A percentile compares a stretch with the other conserved stretches of the same genome.
Evolutionary conservation across 2,113 vertebrate genomes (phyloP).

Genomic region (Clarias magur): DNA sequence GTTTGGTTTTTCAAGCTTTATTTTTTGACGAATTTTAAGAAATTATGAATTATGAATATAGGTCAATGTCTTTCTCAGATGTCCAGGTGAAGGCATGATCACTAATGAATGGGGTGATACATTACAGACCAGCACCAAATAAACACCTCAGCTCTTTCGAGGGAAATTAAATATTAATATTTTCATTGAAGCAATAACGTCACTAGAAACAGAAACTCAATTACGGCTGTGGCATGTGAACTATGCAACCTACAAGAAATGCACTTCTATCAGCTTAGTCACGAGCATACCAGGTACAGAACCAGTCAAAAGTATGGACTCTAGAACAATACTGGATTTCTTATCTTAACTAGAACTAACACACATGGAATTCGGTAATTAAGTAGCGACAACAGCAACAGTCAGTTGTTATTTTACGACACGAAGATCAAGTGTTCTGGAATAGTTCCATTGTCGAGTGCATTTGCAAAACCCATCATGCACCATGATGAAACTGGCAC

Average conservation of each 20-base stretch:
- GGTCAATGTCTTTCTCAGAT: not conserved
- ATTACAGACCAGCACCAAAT: not conserved
- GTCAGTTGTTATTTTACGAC: no score
- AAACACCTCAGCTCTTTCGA: not conserved
- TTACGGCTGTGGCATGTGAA: not conserved
- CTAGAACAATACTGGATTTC: no score
- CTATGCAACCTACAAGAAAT: not conserved
- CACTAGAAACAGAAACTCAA: not conserved
- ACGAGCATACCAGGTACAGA: not conserved
- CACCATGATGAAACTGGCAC: no score
- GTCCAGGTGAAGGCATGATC: not conserved
- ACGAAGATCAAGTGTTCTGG: no score
- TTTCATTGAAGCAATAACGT: not conserved
- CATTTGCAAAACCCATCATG: no score
- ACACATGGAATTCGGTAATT: no score
- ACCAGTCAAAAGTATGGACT: no score
- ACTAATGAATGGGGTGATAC: not conserved
- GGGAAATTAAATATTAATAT: not conserved
- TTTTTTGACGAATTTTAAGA: not conserved
- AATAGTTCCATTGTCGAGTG: no score
- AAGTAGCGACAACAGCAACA: no score
- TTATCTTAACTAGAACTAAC: no score
- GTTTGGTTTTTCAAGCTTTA: not conserved
- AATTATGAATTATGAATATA: not conserved
- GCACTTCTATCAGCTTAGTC: not conserved